Conservation (phyloP, 1,140 invertebrate species). For the Drosophila santomea region DNA sequence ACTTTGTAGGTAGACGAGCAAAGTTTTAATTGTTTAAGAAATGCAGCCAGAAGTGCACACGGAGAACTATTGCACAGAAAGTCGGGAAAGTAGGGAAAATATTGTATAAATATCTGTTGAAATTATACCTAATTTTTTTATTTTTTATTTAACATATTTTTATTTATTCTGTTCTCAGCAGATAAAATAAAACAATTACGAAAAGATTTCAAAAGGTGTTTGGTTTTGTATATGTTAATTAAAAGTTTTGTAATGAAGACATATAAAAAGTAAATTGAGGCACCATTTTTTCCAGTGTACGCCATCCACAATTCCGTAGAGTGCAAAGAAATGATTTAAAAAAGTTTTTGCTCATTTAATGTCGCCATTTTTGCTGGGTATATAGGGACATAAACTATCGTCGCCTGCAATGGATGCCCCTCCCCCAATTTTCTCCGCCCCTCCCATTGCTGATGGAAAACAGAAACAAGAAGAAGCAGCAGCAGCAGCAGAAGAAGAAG, state of each 20-base stretch:
- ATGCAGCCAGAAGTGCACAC: slow-evolving; percentile 50
- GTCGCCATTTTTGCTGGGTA: slow-evolving; percentile 64
- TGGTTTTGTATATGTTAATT: no score
- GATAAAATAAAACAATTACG: no score
- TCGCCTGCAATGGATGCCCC: slow-evolving; percentile 7
- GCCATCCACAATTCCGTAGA: slow-evolving; percentile 14
- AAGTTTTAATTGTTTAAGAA: slow-evolving; percentile 81
- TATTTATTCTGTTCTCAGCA: no score
- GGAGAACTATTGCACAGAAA: no score
- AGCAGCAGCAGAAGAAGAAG: slow-evolving; percentile 19
- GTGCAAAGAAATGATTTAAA: slow-evolving; percentile 71
- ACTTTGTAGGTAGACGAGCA: slow-evolving; percentile 74
- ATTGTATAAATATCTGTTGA: no score
- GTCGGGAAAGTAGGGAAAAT: no score
- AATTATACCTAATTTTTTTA: no score
- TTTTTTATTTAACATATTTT: no score
- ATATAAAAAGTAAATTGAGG: no score
- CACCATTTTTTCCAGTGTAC: slow-evolving; percentile 15
- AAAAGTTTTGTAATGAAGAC: no score
- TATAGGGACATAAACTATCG: slow-evolving; percentile 57
- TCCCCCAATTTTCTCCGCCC: background rate
- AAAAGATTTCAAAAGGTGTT: background rate
- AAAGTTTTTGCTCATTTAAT: slow-evolving; percentile 75
- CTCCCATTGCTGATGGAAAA: slow-evolving; percentile 26
- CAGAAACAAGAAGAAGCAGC: slow-evolving; percentile 28